A percentile compares a stretch with the other conserved stretches of the same genome.
Evolutionary conservation across 2,797 vertebrate species (phyloP).

Genomic region (Amazona ochrocephala): DNA sequence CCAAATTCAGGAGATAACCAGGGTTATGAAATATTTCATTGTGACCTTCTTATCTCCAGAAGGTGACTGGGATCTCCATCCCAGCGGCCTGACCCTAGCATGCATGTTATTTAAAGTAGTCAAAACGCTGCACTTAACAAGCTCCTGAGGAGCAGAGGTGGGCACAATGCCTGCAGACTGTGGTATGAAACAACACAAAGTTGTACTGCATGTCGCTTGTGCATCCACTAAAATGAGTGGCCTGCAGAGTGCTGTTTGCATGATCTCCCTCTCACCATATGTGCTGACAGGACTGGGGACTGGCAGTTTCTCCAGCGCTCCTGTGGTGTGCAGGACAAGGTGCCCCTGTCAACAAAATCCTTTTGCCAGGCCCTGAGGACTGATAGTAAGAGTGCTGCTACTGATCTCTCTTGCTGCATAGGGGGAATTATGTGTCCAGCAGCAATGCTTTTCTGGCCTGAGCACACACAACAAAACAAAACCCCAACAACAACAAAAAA

Average conservation of each 20-base stretch:
- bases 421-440: not conserved
- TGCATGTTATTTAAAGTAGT: not conserved
- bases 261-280: not conserved
- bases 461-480: not conserved
- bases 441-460: not conserved
- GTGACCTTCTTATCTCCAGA: not conserved
- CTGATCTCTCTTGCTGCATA: not conserved
- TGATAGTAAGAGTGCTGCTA: not conserved
- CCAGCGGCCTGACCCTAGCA: not conserved
- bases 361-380: not conserved
- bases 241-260: not conserved
- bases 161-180: rapidly evolving
- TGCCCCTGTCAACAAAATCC: not conserved
- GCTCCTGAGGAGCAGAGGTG: not conserved
- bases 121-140: not conserved
- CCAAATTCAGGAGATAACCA: not conserved
- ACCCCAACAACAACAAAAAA: not conserved
- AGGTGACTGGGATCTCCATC: not conserved
- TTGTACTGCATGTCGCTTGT: not conserved
- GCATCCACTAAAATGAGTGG: not conserved
- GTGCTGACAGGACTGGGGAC: not conserved
- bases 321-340: not conserved
- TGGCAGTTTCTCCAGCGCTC: not conserved
- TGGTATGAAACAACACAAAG: not conserved
- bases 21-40: not conserved